These are phyloP conservation scores for Bhutanitis thaidina DNA, from an alignment of 2,888 invertebrate genomes.

Conservation along the genomic window DNA sequence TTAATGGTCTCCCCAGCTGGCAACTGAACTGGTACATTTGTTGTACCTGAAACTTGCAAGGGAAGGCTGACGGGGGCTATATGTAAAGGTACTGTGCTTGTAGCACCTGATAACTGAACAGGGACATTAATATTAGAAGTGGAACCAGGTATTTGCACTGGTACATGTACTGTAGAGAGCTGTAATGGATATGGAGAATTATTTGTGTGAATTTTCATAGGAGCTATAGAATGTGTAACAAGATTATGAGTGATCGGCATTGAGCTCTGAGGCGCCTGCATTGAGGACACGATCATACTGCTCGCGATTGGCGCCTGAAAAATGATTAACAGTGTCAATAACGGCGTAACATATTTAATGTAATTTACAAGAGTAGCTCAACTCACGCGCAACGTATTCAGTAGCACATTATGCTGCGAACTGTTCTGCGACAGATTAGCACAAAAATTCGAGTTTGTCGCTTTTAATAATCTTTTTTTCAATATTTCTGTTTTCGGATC, in stretches of 20 bases:
- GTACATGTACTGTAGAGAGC: conserved; percentile 70
- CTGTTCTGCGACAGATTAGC: conserved; percentile 53
- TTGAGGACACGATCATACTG: conserved; percentile 75
- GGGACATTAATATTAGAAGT: conserved; percentile 71
- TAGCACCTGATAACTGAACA: conserved; percentile 62
- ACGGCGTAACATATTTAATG: conserved; percentile 36
- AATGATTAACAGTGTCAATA: conserved; percentile 47
- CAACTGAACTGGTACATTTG: conserved; percentile 66
- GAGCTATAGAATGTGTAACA: conserved; percentile 68
- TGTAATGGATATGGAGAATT: conserved; percentile 64
- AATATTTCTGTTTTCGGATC: conserved; percentile 73
- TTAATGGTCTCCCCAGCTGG: conserved; percentile 69
- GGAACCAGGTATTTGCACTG: conserved; percentile 70
- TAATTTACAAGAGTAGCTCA: conserved; percentile 29
- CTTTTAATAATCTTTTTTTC: conserved; percentile 74
- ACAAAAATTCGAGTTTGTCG: conserved; percentile 48
- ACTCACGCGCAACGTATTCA: conserved; percentile 74
- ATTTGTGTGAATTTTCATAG: conserved; percentile 66
- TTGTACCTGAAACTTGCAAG: conserved; percentile 61
- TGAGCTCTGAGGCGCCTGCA: conserved; percentile 69
- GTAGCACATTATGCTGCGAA: conserved; percentile 66
- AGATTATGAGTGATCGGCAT: conserved; percentile 67
- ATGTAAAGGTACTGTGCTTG: conserved; percentile 61
- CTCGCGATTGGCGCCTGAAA: conserved; percentile 74
- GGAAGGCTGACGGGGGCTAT: conserved; percentile 68